Percentiles rank a stretch among this genome's conserved stretches.
Evolutionary conservation across 2,797 vertebrate species (phyloP).

Genomic region (Crax fasciolata): DNA sequence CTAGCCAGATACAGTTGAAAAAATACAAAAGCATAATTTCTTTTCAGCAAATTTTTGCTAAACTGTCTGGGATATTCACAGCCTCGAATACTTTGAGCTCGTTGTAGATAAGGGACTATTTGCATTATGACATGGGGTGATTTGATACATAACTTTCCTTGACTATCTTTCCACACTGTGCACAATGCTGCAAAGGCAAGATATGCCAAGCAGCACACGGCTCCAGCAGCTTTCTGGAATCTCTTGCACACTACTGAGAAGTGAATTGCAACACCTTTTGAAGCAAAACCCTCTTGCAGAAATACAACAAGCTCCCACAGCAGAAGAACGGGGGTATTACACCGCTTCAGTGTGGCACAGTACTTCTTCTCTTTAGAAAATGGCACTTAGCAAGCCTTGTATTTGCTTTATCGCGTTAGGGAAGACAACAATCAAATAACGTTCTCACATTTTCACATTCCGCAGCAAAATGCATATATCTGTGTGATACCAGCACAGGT

Average conservation of each 20-base stretch:
- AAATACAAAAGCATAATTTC: not conserved
- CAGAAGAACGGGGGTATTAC: not conserved
- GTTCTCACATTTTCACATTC: not conserved
- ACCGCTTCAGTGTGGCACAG: not conserved
- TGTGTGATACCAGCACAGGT: not conserved
- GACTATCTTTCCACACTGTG: not conserved
- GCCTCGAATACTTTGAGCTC: not conserved
- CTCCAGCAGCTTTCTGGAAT: not conserved
- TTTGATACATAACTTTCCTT: not conserved
- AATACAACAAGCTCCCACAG: not conserved
- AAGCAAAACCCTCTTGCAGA: not conserved
- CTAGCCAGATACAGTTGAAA: not conserved
- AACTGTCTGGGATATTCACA: conserved; percentile 1
- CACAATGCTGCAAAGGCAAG: not conserved
- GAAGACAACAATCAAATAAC: conserved; percentile 7
- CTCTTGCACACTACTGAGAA: not conserved
- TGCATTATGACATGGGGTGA: not conserved
- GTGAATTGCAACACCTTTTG: not conserved
- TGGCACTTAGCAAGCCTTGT: not conserved
- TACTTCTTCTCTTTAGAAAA: not conserved
- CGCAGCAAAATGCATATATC: not conserved
- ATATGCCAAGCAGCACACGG: not conserved
- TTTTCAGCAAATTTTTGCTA: not conserved
- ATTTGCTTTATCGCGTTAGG: not conserved
- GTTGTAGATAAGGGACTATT: not conserved